Conservation (phyloP, 2,888 invertebrate genomes). For the Adineta ricciae region DNA sequence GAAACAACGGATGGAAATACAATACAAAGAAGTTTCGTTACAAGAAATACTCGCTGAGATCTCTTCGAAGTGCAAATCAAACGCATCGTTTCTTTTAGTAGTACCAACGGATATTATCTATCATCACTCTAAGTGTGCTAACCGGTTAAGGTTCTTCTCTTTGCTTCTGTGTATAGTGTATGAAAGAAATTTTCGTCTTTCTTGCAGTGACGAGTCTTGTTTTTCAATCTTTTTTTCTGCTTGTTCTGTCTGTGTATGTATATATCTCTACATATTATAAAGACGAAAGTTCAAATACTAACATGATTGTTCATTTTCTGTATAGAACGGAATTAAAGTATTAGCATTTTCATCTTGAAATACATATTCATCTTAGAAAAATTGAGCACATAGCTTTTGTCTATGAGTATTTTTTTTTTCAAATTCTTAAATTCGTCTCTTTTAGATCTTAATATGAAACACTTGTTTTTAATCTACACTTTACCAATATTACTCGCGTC, state of each 20-base stretch:
- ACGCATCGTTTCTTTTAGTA: too few relatives aligned
- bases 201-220: background rate
- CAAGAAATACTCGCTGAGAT: background rate
- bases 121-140: too few relatives aligned
- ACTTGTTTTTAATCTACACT: background rate
- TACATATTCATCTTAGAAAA: too few relatives aligned
- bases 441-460: background rate
- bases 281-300: too few relatives aligned
- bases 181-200: background rate
- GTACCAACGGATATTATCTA: too few relatives aligned
- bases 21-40: background rate
- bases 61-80: too few relatives aligned
- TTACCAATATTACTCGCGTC: background rate
- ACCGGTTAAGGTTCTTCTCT: background rate
- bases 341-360: background rate
- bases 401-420: background rate
- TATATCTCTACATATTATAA: too few relatives aligned
- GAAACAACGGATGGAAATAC: background rate
- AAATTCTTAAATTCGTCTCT: background rate
- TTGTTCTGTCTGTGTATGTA: background rate
- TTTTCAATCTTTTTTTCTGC: background rate
- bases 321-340: too few relatives aligned
- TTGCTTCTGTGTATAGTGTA: background rate
- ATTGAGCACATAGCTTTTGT: too few relatives aligned
- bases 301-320: too few relatives aligned